Percentiles rank a stretch among this genome's conserved stretches.
Evolutionary conservation across 1,140 invertebrate species (phyloP).

Genomic region (Papilio aristodemus): DNA sequence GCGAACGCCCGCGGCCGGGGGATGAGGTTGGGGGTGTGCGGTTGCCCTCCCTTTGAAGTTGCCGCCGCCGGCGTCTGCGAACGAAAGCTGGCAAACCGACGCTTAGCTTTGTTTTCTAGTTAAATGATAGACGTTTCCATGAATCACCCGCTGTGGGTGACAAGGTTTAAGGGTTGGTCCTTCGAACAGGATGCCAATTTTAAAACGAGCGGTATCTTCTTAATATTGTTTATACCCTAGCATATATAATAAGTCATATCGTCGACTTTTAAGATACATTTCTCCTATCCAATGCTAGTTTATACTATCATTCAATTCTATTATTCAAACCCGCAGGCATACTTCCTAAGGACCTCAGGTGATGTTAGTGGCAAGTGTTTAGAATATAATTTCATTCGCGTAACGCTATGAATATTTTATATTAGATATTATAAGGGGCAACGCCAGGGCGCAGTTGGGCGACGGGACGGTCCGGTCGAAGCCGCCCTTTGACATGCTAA

Average conservation of each 20-base stretch:
- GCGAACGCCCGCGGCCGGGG: constrained; percentile 42
- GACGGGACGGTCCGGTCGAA: constrained; percentile 41
- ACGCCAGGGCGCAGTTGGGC: constrained; percentile 33
- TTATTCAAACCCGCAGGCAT: not conserved
- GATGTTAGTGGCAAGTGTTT: constrained; percentile 15
- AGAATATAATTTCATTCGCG: constrained; percentile 35
- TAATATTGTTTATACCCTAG: too few relatives aligned
- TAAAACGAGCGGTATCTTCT: not conserved
- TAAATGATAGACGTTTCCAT: constrained; percentile 65
- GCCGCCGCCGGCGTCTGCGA: constrained; percentile 59
- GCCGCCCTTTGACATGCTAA: constrained; percentile 55
- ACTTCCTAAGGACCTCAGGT: not conserved
- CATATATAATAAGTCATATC: too few relatives aligned
- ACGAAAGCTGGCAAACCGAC: constrained; percentile 69
- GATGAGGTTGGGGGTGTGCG: constrained; percentile 49
- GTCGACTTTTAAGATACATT: too few relatives aligned
- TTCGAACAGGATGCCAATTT: constrained; percentile 41
- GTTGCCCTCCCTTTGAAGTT: constrained; percentile 65
- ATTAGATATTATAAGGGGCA: constrained; percentile 37
- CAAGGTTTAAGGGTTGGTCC: constrained; percentile 44
- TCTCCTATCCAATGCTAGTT: too few relatives aligned
- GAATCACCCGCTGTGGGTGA: constrained; percentile 55
- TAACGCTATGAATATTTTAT: constrained; percentile 46
- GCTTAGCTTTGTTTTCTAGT: constrained; percentile 72
- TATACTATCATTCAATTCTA: not conserved